A percentile compares a stretch with the other conserved stretches of the same genome.
phyloP scores from a whole-genome alignment of 2,888 invertebrate species.

The Electrophaes corylata region DNA sequence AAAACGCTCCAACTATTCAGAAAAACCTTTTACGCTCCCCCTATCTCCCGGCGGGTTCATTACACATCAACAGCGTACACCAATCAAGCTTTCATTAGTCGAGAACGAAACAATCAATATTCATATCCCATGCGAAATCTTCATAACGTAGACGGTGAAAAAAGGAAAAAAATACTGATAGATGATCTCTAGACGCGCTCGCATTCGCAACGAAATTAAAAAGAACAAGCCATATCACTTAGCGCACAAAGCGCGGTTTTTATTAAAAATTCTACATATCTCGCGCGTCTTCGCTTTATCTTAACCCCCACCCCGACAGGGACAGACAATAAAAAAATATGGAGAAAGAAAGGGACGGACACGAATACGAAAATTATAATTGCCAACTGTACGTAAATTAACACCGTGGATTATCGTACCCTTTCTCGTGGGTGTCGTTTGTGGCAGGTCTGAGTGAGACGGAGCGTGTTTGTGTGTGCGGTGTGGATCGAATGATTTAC shows the following conservation, averaged over 20 bases:
- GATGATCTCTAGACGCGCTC: conserved; percentile 72
- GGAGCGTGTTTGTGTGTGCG: conserved; percentile 63
- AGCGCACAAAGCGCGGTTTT: conserved; percentile 81
- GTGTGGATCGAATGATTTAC: conserved; percentile 67
- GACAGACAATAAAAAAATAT: conserved; percentile 72
- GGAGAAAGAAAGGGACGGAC: conserved; percentile 71
- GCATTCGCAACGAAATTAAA: conserved; percentile 82
- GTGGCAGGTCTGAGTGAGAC: conserved; percentile 54
- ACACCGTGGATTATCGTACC: conserved; percentile 68
- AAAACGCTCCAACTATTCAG: conserved; percentile 52
- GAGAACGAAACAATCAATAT: conserved; percentile 78
- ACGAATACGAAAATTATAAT: conserved; percentile 81
- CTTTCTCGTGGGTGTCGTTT: conserved; percentile 36
- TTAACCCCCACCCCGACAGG: conserved; percentile 68
- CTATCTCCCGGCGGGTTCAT: conserved; percentile 58
- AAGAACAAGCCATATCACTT: conserved; percentile 84
- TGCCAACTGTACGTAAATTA: conserved; percentile 83
- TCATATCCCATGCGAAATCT: conserved; percentile 83
- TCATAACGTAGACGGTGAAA: conserved; percentile 59
- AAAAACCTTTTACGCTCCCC: conserved; percentile 63
- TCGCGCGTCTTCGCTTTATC: conserved; percentile 77
- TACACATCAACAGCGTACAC: conserved; percentile 75
- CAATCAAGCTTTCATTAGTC: conserved; percentile 81
- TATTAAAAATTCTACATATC: conserved; percentile 84
- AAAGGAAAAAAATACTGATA: conserved; percentile 68